phyloP scores from a whole-genome alignment of 2,113 vertebrate species.

The Varanus salvator region DNA sequence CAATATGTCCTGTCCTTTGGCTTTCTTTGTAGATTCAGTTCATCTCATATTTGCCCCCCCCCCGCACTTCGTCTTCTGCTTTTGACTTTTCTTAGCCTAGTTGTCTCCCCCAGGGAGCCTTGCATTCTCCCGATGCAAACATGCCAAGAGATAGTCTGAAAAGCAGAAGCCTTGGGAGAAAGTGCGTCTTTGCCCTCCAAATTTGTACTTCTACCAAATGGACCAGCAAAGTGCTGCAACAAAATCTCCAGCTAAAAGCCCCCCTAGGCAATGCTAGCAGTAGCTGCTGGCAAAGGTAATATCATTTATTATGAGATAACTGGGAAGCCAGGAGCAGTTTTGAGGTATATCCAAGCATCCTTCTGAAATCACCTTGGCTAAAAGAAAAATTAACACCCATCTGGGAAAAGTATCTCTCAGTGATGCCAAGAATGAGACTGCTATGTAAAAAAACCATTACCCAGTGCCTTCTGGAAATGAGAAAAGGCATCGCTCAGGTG shows the following conservation, averaged over 20 bases:
- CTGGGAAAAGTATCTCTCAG: background rate
- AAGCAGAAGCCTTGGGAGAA: background rate
- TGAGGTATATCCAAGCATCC: conserved; percentile 12
- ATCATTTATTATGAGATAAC: conserved; percentile 5
- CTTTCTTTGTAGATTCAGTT: too few species aligned
- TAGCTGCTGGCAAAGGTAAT: conserved; percentile 23
- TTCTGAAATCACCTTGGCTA: conserved; percentile 17
- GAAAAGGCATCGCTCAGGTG: background rate
- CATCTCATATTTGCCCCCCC: too few species aligned
- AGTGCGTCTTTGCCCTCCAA: background rate
- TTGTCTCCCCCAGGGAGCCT: too few species aligned
- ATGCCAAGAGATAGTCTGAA: background rate
- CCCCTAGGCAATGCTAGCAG: background rate
- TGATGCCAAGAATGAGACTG: conserved; percentile 11
- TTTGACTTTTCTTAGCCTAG: too few species aligned
- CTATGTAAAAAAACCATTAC: background rate
- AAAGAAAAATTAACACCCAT: conserved; percentile 36
- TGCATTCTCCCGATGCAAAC: too few species aligned
- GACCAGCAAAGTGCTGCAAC: background rate
- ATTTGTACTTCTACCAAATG: background rate
- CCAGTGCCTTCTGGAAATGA: conserved; percentile 7
- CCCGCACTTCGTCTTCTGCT: too few species aligned
- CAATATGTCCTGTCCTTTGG: too few species aligned
- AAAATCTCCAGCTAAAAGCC: conserved; percentile 9
- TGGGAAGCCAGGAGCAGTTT: conserved; percentile 21